Evolutionary conservation across 1,140 invertebrate genomes (phyloP).

Genomic region (Mya arenaria): DNA sequence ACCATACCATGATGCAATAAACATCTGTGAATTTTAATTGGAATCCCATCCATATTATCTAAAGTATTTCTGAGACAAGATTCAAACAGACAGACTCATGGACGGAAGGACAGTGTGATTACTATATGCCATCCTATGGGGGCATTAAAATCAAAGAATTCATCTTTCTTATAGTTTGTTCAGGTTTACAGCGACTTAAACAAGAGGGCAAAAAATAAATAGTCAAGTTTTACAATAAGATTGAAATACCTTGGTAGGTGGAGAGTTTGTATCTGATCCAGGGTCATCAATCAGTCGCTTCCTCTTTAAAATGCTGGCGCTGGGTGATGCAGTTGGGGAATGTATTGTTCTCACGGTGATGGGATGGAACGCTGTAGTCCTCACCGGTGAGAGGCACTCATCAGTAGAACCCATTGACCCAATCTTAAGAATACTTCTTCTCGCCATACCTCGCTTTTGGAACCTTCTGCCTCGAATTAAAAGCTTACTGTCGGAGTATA

Average conservation of each 20-base stretch:
- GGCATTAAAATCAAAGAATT: too few relatives aligned
- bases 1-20: too few relatives aligned
- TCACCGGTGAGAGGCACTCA: slow-evolving; percentile 32
- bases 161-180: too few relatives aligned
- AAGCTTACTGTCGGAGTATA: slow-evolving; percentile 60
- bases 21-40: too few relatives aligned
- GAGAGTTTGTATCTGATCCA: slow-evolving; percentile 66
- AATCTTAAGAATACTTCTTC: slow-evolving; percentile 66
- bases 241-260: slow-evolving; percentile 73
- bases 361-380: slow-evolving; percentile 58
- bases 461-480: slow-evolving; percentile 56
- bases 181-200: too few relatives aligned
- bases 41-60: too few relatives aligned
- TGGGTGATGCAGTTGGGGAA: slow-evolving; percentile 74
- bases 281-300: slow-evolving; percentile 58
- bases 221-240: too few relatives aligned
- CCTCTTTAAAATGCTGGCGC: slow-evolving; percentile 73
- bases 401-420: not conserved
- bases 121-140: too few relatives aligned
- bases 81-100: too few relatives aligned
- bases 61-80: too few relatives aligned
- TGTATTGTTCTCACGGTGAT: slow-evolving; percentile 63
- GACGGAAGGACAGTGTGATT: too few relatives aligned
- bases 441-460: slow-evolving; percentile 51
- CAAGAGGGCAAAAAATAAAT: too few relatives aligned